Evolutionary conservation across 1,140 invertebrate species (phyloP).

Genomic region (Lepidostoma basale): DNA sequence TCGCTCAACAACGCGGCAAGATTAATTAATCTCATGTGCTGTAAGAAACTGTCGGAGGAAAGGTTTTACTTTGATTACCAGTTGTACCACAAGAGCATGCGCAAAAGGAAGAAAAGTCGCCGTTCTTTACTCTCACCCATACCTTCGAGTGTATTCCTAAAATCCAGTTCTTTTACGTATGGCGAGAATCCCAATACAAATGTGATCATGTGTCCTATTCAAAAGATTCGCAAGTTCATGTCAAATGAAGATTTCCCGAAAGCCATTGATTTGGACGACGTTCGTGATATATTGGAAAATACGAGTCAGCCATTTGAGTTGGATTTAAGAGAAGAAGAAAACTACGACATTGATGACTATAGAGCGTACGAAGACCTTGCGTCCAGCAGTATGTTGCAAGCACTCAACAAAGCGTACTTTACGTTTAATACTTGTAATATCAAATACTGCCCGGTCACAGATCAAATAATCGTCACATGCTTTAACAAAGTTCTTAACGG

Average conservation of each 20-base stretch:
- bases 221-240: not conserved
- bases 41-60: slow-evolving; percentile 18
- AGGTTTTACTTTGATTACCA: slow-evolving; percentile 5
- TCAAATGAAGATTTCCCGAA: not conserved
- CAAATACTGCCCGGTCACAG: slow-evolving; percentile 56
- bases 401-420: slow-evolving; percentile 52
- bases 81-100: not conserved
- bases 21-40: slow-evolving; percentile 31
- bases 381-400: slow-evolving; percentile 49
- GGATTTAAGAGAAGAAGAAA: slow-evolving; percentile 9
- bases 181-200: slow-evolving; percentile 12
- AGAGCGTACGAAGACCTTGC: slow-evolving; percentile 58
- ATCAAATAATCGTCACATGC: slow-evolving; percentile 53
- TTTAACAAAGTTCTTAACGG: slow-evolving; percentile 52
- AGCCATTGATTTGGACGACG: not conserved
- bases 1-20: slow-evolving; percentile 10
- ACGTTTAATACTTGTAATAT: slow-evolving; percentile 56
- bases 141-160: slow-evolving; percentile 7
- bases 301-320: not conserved
- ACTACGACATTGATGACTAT: slow-evolving; percentile 50
- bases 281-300: not conserved
- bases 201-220: not conserved
- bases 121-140: not conserved
- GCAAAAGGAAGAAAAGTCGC: not conserved
- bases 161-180: slow-evolving; percentile 4